phyloP scores from a whole-genome alignment of 2,797 vertebrate species.

The Pyrocephalus nanus region DNA sequence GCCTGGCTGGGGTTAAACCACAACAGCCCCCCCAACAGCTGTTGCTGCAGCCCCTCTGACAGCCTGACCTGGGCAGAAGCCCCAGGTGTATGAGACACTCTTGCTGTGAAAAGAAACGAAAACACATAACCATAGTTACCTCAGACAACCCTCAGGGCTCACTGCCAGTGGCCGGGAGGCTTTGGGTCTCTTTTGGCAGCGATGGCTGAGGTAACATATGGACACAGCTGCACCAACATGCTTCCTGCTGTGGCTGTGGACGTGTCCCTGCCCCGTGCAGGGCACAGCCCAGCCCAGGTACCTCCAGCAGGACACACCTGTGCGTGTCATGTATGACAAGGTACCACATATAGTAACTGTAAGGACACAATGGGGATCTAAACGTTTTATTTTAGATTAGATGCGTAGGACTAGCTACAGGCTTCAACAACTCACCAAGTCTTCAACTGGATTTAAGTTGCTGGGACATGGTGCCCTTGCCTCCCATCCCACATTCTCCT shows the following conservation, averaged over 20 bases:
- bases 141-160: background rate
- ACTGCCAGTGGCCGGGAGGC: background rate
- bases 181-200: background rate
- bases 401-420: background rate
- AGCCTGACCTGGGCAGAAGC: fast-evolving
- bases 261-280: background rate
- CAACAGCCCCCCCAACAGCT: background rate
- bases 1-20: background rate
- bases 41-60: background rate
- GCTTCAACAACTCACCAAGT: background rate
- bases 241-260: background rate
- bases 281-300: background rate
- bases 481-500: background rate
- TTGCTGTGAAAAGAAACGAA: background rate
- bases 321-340: background rate
- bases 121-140: background rate
- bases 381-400: background rate
- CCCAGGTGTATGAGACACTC: too few relatives aligned
- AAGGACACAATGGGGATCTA: background rate
- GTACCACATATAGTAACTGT: background rate
- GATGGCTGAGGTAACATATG: background rate
- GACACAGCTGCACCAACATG: background rate
- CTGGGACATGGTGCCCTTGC: background rate
- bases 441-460: background rate
- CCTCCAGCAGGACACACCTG: background rate